Conservation (phyloP, 1,140 invertebrate genomes). For the Zophobas morio region DNA sequence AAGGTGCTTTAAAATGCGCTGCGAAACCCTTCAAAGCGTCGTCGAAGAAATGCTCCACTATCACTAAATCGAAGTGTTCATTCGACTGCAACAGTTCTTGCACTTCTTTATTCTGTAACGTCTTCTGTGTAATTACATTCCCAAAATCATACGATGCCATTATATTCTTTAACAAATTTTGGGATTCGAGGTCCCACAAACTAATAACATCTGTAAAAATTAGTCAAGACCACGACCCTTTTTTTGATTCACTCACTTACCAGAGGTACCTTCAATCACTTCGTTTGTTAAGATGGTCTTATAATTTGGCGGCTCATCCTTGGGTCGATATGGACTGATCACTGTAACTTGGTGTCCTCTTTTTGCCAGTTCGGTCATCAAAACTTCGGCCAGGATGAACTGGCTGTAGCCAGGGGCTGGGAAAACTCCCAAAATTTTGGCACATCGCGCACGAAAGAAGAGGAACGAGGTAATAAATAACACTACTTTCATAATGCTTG, state of each 20-base stretch:
- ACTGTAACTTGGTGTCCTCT: conserved; percentile 74
- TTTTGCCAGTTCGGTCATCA: conserved; percentile 71
- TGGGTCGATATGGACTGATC: conserved; percentile 70
- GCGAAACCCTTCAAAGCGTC: conserved; percentile 68
- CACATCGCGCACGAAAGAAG: conserved; percentile 21
- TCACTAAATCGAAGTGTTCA: conserved; percentile 69
- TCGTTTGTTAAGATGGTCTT: conserved; percentile 41
- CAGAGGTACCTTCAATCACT: not conserved
- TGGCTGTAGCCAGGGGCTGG: conserved; percentile 72
- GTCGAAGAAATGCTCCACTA: conserved; percentile 68
- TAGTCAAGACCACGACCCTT: not conserved
- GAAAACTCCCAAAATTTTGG: conserved; percentile 67
- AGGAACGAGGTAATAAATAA: conserved; percentile 5
- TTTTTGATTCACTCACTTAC: conserved; percentile 1
- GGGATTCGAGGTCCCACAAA: not conserved
- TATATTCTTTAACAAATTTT: not conserved
- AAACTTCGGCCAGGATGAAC: conserved; percentile 70
- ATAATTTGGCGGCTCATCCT: conserved; percentile 69
- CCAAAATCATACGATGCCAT: conserved; percentile 1
- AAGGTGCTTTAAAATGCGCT: conserved; percentile 65
- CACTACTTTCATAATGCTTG: conserved; percentile 13
- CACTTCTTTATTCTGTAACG: conserved; percentile 51
- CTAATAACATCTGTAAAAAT: not conserved
- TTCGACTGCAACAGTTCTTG: conserved; percentile 54
- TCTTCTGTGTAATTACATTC: conserved; percentile 53